phyloP scores from a whole-genome alignment of 2,113 vertebrate genomes.

The Phrynosoma platyrhinos region DNA sequence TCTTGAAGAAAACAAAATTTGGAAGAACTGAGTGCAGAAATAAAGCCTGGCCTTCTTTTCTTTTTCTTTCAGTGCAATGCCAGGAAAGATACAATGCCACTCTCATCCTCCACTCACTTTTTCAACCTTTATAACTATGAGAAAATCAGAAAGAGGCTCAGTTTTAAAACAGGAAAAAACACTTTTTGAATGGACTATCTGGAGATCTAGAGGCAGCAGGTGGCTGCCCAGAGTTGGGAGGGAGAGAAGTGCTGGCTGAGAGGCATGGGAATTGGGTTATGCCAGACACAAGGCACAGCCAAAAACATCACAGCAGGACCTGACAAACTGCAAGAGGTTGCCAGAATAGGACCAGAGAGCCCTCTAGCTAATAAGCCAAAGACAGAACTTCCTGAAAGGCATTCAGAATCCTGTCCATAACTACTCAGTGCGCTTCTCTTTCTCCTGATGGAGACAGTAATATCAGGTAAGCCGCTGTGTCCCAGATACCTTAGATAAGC shows the following conservation, averaged over 20 bases:
- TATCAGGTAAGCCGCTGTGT: accelerated
- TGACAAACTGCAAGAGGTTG: not conserved
- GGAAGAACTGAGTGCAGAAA: not conserved
- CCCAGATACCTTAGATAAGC: no score
- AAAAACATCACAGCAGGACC: not conserved
- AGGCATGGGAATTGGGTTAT: not conserved
- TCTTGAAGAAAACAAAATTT: no score
- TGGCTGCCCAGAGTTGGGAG: not conserved
- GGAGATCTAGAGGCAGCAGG: not conserved
- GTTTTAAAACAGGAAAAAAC: not conserved
- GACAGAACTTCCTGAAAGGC: not conserved
- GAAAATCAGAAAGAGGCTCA: not conserved
- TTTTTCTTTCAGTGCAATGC: no score
- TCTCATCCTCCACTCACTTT: no score
- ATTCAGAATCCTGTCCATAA: not conserved
- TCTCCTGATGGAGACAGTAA: not conserved
- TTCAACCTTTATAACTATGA: not conserved
- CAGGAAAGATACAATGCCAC: not conserved
- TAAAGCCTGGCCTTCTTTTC: no score
- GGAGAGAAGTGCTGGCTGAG: not conserved
- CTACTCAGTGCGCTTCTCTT: not conserved
- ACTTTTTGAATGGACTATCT: not conserved
- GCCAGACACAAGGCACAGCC: not conserved
- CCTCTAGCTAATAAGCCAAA: slow-evolving; percentile 8
- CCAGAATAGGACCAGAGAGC: not conserved